These are phyloP conservation scores for Hemaris fuciformis DNA, from an alignment of 2,888 invertebrate species.

Conservation along the genomic window DNA sequence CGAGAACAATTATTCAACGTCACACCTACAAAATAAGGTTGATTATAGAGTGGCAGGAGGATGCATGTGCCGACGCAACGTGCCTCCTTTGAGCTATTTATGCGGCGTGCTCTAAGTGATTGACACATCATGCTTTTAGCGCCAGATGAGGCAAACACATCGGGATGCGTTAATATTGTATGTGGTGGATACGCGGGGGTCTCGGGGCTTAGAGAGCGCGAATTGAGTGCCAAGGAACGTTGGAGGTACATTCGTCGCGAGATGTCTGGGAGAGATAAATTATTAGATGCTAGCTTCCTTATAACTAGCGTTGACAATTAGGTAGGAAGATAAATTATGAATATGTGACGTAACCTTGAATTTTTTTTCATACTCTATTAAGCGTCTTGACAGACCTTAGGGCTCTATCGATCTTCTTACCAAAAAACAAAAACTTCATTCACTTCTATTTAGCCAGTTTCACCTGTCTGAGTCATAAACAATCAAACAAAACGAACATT, in stretches of 20 bases:
- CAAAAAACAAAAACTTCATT: too few relatives aligned
- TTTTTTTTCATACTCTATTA: too few relatives aligned
- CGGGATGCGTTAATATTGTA: slow-evolving; percentile 7
- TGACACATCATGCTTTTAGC: slow-evolving; percentile 24
- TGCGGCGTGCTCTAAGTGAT: slow-evolving; percentile 26
- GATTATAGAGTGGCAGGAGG: neutral
- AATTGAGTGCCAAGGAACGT: neutral
- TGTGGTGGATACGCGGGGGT: neutral
- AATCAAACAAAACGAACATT: too few relatives aligned
- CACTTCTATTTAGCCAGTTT: too few relatives aligned
- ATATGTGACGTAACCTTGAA: too few relatives aligned
- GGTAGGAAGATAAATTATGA: too few relatives aligned
- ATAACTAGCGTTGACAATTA: too few relatives aligned
- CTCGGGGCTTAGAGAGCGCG: neutral
- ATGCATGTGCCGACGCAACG: neutral
- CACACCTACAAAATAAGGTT: neutral
- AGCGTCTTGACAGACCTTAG: too few relatives aligned
- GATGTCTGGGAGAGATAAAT: neutral
- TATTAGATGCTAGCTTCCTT: too few relatives aligned
- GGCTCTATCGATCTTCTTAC: too few relatives aligned
- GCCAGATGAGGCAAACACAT: neutral
- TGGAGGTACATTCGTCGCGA: neutral
- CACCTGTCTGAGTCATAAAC: too few relatives aligned
- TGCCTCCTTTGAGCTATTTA: slow-evolving; percentile 22
- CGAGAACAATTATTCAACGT: neutral